Evolutionary conservation across 2,888 invertebrate genomes (phyloP).

Genomic region (Drosophila emarginata): DNA sequence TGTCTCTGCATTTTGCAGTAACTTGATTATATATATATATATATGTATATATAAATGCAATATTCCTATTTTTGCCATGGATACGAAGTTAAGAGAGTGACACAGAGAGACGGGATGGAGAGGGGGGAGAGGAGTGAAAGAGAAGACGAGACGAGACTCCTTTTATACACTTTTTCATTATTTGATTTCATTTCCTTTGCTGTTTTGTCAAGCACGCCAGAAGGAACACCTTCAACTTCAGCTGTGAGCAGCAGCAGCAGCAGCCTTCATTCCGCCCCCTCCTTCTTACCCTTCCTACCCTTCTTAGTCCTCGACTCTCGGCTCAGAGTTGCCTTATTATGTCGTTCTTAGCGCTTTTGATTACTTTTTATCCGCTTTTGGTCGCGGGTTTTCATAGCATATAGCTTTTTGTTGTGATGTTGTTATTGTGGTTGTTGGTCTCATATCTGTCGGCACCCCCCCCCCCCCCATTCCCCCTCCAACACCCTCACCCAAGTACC

Average conservation of each 20-base stretch:
- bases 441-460: conserved; percentile 36
- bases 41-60: conserved; percentile 61
- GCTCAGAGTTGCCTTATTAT: conserved; percentile 72
- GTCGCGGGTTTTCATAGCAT: conserved; percentile 58
- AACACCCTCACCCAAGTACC: neutral
- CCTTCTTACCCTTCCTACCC: neutral
- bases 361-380: conserved; percentile 76
- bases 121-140: neutral
- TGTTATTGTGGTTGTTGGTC: conserved; percentile 32
- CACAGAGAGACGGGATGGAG: neutral
- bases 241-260: conserved; percentile 8
- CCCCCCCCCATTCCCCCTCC: neutral
- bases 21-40: conserved; percentile 1
- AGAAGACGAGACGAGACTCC: conserved; percentile 9
- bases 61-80: conserved; percentile 44
- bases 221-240: conserved; percentile 25
- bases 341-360: conserved; percentile 75
- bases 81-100: conserved; percentile 9
- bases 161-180: conserved; percentile 55
- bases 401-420: conserved; percentile 32
- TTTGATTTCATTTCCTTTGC: conserved; percentile 67
- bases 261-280: conserved; percentile 4
- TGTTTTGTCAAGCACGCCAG: conserved; percentile 62
- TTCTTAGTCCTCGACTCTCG: conserved; percentile 10
- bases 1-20: conserved; percentile 1